A percentile compares a stretch with the other conserved stretches of the same genome.
phyloP scores from a whole-genome alignment of 92 coral and sea anemone species.

The Epizoanthus illoricatus region DNA sequence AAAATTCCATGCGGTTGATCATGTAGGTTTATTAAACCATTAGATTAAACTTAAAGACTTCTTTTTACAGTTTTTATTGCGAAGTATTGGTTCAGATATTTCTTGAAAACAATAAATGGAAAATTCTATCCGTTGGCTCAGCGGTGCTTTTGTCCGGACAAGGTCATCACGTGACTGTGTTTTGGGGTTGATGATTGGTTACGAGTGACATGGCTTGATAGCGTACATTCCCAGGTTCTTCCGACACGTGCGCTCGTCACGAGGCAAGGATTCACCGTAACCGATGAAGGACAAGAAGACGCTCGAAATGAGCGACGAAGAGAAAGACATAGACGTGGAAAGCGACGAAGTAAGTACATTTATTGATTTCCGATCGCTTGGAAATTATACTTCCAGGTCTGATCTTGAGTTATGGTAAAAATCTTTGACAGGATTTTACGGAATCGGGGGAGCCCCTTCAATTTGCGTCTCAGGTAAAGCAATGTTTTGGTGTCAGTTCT shows the following conservation, averaged over 20 bases:
- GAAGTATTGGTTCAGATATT: not conserved
- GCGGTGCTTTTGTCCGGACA: not conserved
- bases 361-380: constrained; percentile 33
- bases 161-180: constrained; percentile 5
- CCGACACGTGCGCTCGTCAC: constrained; percentile 93
- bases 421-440: constrained; percentile 60
- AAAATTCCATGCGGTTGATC: not conserved
- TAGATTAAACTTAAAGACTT: not conserved
- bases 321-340: constrained; percentile 93
- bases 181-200: constrained; percentile 17
- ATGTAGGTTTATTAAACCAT: no score
- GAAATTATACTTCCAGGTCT: constrained; percentile 37
- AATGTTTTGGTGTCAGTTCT: constrained; percentile 94
- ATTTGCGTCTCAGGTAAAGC: constrained; percentile 78
- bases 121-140: no score
- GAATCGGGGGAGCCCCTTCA: constrained; percentile 68
- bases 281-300: constrained; percentile 57
- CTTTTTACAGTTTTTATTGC: not conserved
- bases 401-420: constrained; percentile 48
- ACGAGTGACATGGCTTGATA: constrained; percentile 21
- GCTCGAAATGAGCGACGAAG: constrained; percentile 93
- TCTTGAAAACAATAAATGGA: not conserved
- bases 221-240: constrained; percentile 48
- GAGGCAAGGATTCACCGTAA: constrained; percentile 56
- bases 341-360: constrained; percentile 89